Percentiles rank a stretch among this genome's conserved stretches.
Evolutionary conservation across 2,113 vertebrate species (phyloP).

Genomic region (Osmerus eperlanus): DNA sequence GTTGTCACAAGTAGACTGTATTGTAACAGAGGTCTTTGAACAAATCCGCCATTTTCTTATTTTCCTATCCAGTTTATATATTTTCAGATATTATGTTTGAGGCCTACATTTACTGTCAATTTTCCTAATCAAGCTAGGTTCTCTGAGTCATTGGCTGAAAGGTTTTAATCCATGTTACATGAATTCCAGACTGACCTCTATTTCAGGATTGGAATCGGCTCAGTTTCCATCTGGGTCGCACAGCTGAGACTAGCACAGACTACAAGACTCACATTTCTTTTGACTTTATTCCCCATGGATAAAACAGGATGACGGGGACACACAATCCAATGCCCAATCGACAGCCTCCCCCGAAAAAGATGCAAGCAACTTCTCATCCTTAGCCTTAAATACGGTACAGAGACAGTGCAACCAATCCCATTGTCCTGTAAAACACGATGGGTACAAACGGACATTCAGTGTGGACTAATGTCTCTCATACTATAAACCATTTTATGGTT

Average conservation of each 20-base stretch:
- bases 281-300: slow-evolving; percentile 14
- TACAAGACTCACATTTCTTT: slow-evolving; percentile 22
- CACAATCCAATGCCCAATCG: slow-evolving; percentile 11
- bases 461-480: not conserved
- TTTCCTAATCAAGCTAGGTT: too few relatives aligned
- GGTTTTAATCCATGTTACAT: too few relatives aligned
- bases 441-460: not conserved
- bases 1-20: not conserved
- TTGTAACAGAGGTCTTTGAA: not conserved
- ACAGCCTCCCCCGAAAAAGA: slow-evolving; percentile 16
- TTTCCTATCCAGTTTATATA: too few relatives aligned
- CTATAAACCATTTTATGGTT: too few relatives aligned
- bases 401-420: not conserved
- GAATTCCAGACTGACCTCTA: too few relatives aligned
- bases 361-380: slow-evolving; percentile 3
- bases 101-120: too few relatives aligned
- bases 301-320: slow-evolving; percentile 17
- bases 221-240: slow-evolving; percentile 52
- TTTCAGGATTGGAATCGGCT: not conserved
- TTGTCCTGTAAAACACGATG: not conserved
- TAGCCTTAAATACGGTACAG: slow-evolving; percentile 19
- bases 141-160: too few relatives aligned
- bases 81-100: too few relatives aligned
- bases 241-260: not conserved
- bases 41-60: not conserved